Evolutionary conservation across 2,888 invertebrate genomes (phyloP).

Genomic region (Hipparchia sbordonii): DNA sequence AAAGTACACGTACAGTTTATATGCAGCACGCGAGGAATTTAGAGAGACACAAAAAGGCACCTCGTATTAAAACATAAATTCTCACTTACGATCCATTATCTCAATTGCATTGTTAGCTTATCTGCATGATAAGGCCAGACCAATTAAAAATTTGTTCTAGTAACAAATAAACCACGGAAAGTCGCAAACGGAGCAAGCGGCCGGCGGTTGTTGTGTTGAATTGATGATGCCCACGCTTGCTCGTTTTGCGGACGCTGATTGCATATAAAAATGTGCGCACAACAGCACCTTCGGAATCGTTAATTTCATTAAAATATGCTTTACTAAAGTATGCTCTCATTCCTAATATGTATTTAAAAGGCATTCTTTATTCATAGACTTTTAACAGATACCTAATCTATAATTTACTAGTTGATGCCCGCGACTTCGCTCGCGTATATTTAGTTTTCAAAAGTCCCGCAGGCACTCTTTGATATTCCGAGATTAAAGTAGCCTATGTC

Average conservation of each 20-base stretch:
- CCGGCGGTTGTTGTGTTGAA: constrained; percentile 42
- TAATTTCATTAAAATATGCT: constrained; percentile 14
- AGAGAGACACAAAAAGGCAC: constrained; percentile 43
- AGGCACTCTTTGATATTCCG: too few relatives aligned
- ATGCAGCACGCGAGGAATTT: constrained; percentile 34
- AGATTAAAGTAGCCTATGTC: too few relatives aligned
- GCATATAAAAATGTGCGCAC: constrained; percentile 39
- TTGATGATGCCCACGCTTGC: constrained; percentile 39
- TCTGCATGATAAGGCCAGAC: constrained; percentile 57
- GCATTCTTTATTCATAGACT: neutral
- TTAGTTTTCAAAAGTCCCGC: too few relatives aligned
- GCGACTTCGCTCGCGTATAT: too few relatives aligned
- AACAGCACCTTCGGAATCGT: constrained; percentile 4
- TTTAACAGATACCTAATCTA: neutral
- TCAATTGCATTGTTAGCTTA: constrained; percentile 65
- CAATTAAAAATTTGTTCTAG: constrained; percentile 72
- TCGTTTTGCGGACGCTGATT: constrained; percentile 40
- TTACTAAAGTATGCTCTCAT: constrained; percentile 3
- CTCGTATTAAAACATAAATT: constrained; percentile 67
- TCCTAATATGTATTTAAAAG: neutral
- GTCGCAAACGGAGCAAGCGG: constrained; percentile 26
- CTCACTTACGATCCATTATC: constrained; percentile 67
- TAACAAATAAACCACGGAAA: constrained; percentile 46
- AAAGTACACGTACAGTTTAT: neutral
- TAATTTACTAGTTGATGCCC: too few relatives aligned